A percentile compares a stretch with the other conserved stretches of the same genome.
Conservation (phyloP, 92 coral and sea anemone genomes). For the Porites lobata region DNA sequence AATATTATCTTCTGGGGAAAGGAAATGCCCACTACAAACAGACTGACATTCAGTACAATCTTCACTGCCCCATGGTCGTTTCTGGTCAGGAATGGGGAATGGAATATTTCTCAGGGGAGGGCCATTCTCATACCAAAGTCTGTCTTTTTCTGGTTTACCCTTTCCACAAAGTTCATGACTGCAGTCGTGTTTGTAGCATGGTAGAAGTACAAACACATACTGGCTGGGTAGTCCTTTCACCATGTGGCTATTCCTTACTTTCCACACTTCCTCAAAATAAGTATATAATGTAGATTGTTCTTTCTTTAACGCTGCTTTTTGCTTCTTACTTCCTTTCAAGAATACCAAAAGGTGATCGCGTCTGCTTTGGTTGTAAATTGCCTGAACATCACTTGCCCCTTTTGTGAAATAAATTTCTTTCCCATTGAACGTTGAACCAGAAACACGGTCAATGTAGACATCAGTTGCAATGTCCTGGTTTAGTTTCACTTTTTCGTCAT, state of each 20-base stretch:
- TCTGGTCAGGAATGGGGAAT: slow-evolving; percentile 19
- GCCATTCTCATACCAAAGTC: too few species aligned
- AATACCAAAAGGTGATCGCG: slow-evolving; percentile 55
- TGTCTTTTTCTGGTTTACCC: too few species aligned
- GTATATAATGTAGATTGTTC: slow-evolving; percentile 46
- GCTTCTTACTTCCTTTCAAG: slow-evolving; percentile 57
- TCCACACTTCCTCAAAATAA: slow-evolving; percentile 78
- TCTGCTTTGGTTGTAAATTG: slow-evolving; percentile 61
- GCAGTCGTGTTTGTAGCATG: slow-evolving; percentile 29
- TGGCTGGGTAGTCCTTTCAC: slow-evolving; percentile 45
- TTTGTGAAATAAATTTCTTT: slow-evolving; percentile 59
- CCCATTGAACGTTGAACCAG: slow-evolving; percentile 60
- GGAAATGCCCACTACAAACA: slow-evolving; percentile 13
- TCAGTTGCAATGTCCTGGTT: slow-evolving; percentile 26
- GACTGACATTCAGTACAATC: slow-evolving; percentile 5
- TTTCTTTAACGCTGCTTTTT: slow-evolving; percentile 50
- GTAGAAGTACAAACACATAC: slow-evolving; percentile 51
- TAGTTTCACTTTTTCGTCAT: neutral
- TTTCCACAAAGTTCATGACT: too few species aligned
- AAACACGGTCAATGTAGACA: slow-evolving; percentile 57
- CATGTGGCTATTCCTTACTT: slow-evolving; percentile 48
- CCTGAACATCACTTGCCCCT: slow-evolving; percentile 65
- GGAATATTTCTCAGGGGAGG: neutral
- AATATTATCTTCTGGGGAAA: neutral
- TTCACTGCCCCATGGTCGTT: slow-evolving; percentile 16